These are phyloP conservation scores for Astyanax mexicanus DNA, from an alignment of 2,797 vertebrate genomes.

Conservation along the genomic window DNA sequence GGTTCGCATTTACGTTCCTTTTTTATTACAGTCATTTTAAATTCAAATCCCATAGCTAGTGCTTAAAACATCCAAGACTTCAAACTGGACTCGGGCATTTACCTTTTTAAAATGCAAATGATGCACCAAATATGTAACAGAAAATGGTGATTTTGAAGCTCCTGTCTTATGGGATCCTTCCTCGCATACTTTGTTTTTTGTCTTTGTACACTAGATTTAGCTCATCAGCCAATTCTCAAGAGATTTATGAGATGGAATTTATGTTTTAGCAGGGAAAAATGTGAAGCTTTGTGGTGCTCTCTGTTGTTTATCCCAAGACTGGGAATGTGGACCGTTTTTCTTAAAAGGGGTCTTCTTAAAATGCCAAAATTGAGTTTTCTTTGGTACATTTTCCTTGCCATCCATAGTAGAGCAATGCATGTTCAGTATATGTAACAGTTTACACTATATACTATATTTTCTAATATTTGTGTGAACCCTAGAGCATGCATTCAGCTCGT, in stretches of 20 bases:
- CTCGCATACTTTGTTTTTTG: background rate
- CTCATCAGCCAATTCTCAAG: background rate
- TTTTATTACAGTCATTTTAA: background rate
- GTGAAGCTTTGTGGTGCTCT: background rate
- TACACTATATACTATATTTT: no score
- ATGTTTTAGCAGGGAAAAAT: background rate
- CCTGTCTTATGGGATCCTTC: background rate
- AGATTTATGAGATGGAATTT: background rate
- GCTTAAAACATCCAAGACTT: background rate
- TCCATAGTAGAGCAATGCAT: no score
- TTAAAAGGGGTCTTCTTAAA: no score
- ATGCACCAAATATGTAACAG: background rate
- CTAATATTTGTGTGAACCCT: no score
- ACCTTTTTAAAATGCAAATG: background rate
- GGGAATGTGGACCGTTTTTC: background rate
- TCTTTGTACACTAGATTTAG: background rate
- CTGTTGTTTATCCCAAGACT: background rate
- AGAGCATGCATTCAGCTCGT: no score
- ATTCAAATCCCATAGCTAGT: background rate
- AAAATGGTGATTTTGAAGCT: background rate
- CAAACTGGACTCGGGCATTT: slow-evolving; percentile 8
- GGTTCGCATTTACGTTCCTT: slow-evolving; percentile 14
- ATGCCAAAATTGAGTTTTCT: no score
- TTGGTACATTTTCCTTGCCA: no score
- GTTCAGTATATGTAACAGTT: no score